Evolutionary conservation across 1,140 invertebrate genomes (phyloP).

Genomic region (Brachionus paranguensis): DNA sequence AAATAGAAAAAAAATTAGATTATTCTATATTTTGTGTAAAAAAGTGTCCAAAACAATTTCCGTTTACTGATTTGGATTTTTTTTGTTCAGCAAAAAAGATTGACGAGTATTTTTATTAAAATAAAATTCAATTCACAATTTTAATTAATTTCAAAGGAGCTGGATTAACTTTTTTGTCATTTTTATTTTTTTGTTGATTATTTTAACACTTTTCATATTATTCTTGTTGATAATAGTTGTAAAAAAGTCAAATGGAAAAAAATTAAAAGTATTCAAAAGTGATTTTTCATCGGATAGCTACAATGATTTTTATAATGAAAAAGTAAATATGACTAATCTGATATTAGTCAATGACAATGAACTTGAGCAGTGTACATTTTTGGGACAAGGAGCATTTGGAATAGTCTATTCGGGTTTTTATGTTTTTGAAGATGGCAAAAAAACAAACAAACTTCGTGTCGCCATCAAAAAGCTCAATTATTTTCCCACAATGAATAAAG

Average conservation of each 20-base stretch:
- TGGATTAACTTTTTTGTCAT: neutral
- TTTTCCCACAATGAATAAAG: neutral
- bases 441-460: neutral
- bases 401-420: slow-evolving; percentile 29
- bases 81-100: neutral
- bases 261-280: neutral
- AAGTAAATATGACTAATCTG: neutral
- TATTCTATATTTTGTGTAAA: neutral
- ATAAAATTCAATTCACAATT: too few species aligned
- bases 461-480: slow-evolving; percentile 37
- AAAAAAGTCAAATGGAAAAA: neutral
- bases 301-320: neutral
- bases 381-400: slow-evolving; percentile 40
- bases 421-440: neutral
- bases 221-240: neutral
- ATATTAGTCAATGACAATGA: neutral
- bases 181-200: neutral
- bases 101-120: neutral
- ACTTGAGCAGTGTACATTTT: neutral
- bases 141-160: neutral
- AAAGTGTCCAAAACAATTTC: neutral
- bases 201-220: neutral
- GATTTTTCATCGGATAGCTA: neutral
- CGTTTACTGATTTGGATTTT: neutral
- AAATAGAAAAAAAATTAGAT: neutral